Evolutionary conservation across 1,140 invertebrate species (phyloP), one percentile per base, ranked within the genome.

Genomic region (Harpegnathos saltator): DNA sequence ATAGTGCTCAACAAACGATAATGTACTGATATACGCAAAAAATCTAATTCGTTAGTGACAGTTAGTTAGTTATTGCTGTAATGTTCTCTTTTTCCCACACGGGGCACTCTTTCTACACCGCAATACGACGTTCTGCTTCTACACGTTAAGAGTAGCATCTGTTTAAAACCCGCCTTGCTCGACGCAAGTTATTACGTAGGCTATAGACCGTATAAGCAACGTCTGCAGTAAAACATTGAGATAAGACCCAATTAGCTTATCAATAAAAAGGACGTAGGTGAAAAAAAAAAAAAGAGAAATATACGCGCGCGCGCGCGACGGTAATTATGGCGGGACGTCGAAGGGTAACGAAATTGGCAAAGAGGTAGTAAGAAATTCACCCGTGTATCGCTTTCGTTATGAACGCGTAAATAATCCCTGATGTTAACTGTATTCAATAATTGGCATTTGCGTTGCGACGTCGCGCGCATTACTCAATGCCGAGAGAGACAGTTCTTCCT

Each of bases 201-300:
- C 44, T 33, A 17, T 72, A 33, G 69, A 61, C 52, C 12, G 29
- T 33, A 29, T 33, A 59, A 69, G 65, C 22, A 83, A 77, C 58
- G 59, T 38, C 38, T 2, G 29, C 19, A 26, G 52, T 50, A 61
- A 78, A 78, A 69, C 73, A 83, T 72, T 26, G 24, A 52, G 75
- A 73, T 85, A 75, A 82, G 15, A 12, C 14, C 11, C 22, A 44
- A 73, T 77, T 88, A 71, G 38, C 61, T 85, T 88, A 84, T 78
- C 86, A 44, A 62, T 61, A 69, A 62, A 69, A 62, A 44, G 14
- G 52, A 66, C 44, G 56, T 38, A 69, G 50, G 17, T 62, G 1
- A 29, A 59, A 38, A 48, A 78, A 69, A 22, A 33, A 33, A 33
- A 5, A 33, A 62, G 44, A 29, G 22, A 24, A 75, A 26, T 5